Conservation (phyloP, 2,888 invertebrate species). For the Aphodius granarius region DNA sequence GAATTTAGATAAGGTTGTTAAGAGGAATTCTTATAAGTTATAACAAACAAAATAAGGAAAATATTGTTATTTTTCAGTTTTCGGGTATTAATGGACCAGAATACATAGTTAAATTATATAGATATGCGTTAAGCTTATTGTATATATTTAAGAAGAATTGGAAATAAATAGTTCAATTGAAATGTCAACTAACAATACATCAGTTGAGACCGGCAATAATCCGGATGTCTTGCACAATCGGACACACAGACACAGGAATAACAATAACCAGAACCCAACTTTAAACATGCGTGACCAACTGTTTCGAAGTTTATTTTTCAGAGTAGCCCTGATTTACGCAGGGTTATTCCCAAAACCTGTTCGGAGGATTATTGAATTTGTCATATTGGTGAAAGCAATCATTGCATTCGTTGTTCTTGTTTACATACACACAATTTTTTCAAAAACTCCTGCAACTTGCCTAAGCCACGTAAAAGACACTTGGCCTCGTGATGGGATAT, state of each 20-base stretch:
- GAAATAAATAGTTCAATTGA: neutral
- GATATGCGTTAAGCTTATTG: neutral
- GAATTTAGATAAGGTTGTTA: no score
- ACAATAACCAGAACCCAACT: constrained; percentile 72
- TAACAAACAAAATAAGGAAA: neutral
- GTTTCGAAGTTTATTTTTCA: constrained; percentile 93
- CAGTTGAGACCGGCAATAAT: neutral
- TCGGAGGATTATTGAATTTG: constrained; percentile 81
- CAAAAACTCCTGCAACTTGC: constrained; percentile 90
- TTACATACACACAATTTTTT: constrained; percentile 94
- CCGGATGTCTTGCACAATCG: neutral
- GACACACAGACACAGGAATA: constrained; percentile 44
- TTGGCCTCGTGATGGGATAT: constrained; percentile 95
- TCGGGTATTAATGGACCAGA: neutral
- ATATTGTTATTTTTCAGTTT: neutral
- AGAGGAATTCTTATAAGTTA: no score
- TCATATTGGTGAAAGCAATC: constrained; percentile 79
- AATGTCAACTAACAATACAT: neutral
- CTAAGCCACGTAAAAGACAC: constrained; percentile 82
- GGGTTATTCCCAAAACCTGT: constrained; percentile 84
- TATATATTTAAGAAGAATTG: neutral
- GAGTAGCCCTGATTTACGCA: constrained; percentile 90
- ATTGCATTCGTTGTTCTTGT: constrained; percentile 86
- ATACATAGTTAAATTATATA: neutral
- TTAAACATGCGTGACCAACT: constrained; percentile 87